Base-by-base conservation (phyloP, 2,888 invertebrate genomes). In the Bellardia pandia region DNA sequence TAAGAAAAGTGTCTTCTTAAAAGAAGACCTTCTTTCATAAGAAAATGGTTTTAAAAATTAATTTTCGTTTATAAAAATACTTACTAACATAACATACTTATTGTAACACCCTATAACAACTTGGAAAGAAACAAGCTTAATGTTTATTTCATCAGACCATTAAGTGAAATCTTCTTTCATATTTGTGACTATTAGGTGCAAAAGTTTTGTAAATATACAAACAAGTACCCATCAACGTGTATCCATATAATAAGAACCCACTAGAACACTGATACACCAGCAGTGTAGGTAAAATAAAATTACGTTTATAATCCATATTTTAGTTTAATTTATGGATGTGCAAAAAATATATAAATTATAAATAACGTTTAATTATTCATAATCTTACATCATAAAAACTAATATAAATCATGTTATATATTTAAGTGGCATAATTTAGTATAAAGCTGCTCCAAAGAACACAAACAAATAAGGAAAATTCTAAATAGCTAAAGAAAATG, bases 311-410 rank as follows among this genome's bases (percentile, higher is more conserved):
- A 64, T 64, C 64, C 64, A 16, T 16, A 64, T 64, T 40, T 40
- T 9, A n/a, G 40, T 56, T 56, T 56, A n/a, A 64, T 48, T 58
- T 51, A 68, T 66, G 66, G 16, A 40, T 71, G 71, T 30, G 45
- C 8, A 58, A 48, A 66, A 66, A 23, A 23, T 53, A 23, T 8
- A 64, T 80, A 56, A n/a, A n/a, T 53, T 68, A 33, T 14, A 79
- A 79, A 80, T 74, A 23, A 7, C 56, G 30, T 37, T 74, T 74
- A 74, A 74, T 74, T 81, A 66, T 81, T 81, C 58, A 74, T 81
- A 74, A 81, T 74, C 23, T 53, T 23, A 23, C 37, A 68, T 66
- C 30, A 66, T 74, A 58, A 16, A 64, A 81, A 81, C 23, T 33
- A 69, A 69, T 78, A 78, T 58, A 58, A 69, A 48, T 66, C 45